Evolutionary conservation across 2,888 invertebrate species (phyloP).

Genomic region (Cephalotes varians): DNA sequence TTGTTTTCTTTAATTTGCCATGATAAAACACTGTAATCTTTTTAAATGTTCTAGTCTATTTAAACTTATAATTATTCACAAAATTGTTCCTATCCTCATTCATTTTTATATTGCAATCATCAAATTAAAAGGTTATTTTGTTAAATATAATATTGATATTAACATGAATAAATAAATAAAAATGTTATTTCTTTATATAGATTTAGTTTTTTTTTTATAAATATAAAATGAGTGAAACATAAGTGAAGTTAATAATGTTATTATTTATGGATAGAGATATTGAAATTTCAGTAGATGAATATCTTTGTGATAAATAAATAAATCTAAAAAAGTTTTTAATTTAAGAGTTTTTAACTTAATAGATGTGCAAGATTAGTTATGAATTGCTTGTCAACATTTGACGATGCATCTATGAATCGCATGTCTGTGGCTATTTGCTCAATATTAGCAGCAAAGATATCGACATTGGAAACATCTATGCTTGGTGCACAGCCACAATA

Average conservation of each 20-base stretch:
- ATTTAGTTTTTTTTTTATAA: constrained; percentile 8
- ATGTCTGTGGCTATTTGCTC: constrained; percentile 94
- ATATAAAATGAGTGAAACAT: constrained; percentile 2
- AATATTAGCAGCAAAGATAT: constrained; percentile 89
- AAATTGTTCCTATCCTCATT: background rate
- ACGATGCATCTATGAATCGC: constrained; percentile 90
- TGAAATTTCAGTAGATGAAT: constrained; percentile 31
- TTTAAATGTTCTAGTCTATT: background rate
- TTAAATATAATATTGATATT: constrained; percentile 29
- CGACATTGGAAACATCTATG: constrained; percentile 89
- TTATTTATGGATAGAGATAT: background rate
- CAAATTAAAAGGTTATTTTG: background rate
- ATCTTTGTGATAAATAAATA: background rate
- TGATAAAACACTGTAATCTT: background rate
- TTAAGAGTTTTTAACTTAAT: constrained; percentile 59
- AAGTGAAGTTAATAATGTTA: constrained; percentile 9
- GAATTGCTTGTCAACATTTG: constrained; percentile 90
- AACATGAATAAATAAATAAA: constrained; percentile 18
- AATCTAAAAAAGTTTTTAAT: background rate
- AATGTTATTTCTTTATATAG: constrained; percentile 21
- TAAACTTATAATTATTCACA: background rate
- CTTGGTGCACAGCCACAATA: constrained; percentile 89
- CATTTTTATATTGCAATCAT: background rate
- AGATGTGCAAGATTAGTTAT: constrained; percentile 91
- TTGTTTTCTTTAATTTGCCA: background rate